These are phyloP conservation scores for Drosophila multiciliata DNA, from an alignment of 2,888 invertebrate genomes.

Conservation along the genomic window DNA sequence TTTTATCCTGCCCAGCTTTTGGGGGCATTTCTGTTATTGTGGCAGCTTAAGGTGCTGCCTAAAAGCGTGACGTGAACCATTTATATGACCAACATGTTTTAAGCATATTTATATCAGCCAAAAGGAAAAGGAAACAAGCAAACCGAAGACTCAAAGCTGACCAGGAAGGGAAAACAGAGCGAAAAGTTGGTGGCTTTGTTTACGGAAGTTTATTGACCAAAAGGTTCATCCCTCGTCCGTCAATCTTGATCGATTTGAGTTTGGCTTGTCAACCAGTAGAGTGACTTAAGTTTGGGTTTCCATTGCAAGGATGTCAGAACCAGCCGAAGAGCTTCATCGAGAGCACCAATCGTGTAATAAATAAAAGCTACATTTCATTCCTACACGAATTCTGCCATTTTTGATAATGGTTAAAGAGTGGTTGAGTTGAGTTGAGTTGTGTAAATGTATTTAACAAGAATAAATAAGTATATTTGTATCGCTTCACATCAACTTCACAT, in stretches of 20 bases:
- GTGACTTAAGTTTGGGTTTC: constrained; percentile 13
- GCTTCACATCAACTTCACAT: background rate
- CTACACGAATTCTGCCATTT: background rate
- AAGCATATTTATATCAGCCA: constrained; percentile 56
- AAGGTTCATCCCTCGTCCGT: constrained; percentile 40
- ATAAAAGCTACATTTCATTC: constrained; percentile 10
- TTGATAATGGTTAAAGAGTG: background rate
- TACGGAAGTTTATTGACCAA: constrained; percentile 56
- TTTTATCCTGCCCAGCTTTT: background rate
- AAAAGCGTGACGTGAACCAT: constrained; percentile 50
- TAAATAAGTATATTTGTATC: background rate
- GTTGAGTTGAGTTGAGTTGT: background rate
- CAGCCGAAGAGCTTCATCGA: background rate
- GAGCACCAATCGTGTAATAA: constrained; percentile 9
- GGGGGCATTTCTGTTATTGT: constrained; percentile 17
- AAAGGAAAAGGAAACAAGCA: constrained; percentile 14
- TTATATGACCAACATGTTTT: constrained; percentile 70
- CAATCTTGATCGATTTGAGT: constrained; percentile 60
- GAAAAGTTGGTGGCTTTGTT: constrained; percentile 50
- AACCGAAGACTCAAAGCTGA: constrained; percentile 8
- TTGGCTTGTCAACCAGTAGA: constrained; percentile 43
- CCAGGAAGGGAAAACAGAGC: constrained; percentile 1
- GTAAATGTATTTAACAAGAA: background rate
- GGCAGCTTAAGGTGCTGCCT: constrained; percentile 54
- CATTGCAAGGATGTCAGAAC: background rate